These are phyloP conservation scores for Margaritifera margaritifera DNA, from an alignment of 2,888 invertebrate species.

Conservation along the genomic window DNA sequence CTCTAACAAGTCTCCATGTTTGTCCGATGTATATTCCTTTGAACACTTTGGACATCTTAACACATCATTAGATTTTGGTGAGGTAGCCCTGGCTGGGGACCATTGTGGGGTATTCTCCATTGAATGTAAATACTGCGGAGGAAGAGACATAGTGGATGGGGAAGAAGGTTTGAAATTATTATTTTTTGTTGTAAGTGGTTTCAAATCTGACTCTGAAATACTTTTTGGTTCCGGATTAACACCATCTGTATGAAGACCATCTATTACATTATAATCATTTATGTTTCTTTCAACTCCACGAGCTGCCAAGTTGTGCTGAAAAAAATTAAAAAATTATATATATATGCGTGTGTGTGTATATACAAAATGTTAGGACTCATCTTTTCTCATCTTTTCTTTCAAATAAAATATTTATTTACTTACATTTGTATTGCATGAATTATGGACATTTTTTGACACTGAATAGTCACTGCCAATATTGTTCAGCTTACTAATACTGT, in stretches of 20 bases:
- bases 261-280: constrained; percentile 36
- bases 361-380: no score
- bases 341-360: no score
- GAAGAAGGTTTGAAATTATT: constrained; percentile 7
- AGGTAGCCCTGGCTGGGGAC: constrained; percentile 4
- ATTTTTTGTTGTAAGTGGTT: background rate
- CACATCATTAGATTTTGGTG: constrained; percentile 15
- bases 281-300: constrained; percentile 29
- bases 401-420: no score
- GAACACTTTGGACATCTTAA: constrained; percentile 61
- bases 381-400: no score
- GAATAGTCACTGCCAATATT: no score
- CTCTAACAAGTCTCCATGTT: constrained; percentile 52
- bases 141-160: constrained; percentile 3
- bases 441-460: no score
- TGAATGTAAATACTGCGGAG: background rate
- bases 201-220: background rate
- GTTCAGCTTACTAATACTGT: no score
- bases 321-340: background rate
- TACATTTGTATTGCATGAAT: no score
- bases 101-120: background rate
- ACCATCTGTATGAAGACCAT: constrained; percentile 23
- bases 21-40: constrained; percentile 48
- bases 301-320: constrained; percentile 25
- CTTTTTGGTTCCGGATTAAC: constrained; percentile 1